Base-by-base conservation (phyloP, 2,113 vertebrate genomes). In the Sapayoa aenigma region DNA sequence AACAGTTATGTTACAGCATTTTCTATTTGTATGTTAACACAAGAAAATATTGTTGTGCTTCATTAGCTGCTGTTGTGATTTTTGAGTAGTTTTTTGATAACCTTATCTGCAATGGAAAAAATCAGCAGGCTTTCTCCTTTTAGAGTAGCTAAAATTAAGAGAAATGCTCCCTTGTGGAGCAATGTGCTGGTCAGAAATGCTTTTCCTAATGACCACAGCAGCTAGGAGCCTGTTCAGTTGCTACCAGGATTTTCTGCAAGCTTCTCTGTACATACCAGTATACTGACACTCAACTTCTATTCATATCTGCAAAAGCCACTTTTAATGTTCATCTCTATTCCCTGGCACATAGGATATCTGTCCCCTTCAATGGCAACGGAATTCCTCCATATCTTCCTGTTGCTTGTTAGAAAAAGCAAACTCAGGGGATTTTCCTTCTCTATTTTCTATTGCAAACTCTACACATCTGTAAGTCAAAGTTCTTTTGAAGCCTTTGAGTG, bases 1-100 rank as follows among this genome's bases (percentile, higher is more conserved):
- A 53, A 62, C 30, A n/a, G 31, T 39, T 73, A 14, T 0, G 2
- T 67, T 77, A 49, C 8, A 80, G 47, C 8, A 46, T 17, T 56
- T 18, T 63, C 78, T 80, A 46, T 39, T 78, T 86, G 16, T 37
- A 13, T 19, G 12, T 60, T 50, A 28, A 27, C 47, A 50, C 14
- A 25, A 68, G n/a, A 49, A 88, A 59, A 74, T 31, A 39, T 14
- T 49, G 20, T 59, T 81, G 25, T 60, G 14, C 19, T 58, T 89
- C 13, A 14, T 87, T 88, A 80, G 46, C 47, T 71, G 35, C 39
- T 73, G 25, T 69, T 73, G 23, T 73, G 62, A 46, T 84, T 82
- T 89, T 94, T 87, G 41, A 66, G 49, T n/a, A 72, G 24, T 20
- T 78, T 76, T 82, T 89, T 67, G 11, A 68, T 87, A 86, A 74